phyloP scores from a whole-genome alignment of 2,888 invertebrate species.

The Drosophila planitibia region DNA sequence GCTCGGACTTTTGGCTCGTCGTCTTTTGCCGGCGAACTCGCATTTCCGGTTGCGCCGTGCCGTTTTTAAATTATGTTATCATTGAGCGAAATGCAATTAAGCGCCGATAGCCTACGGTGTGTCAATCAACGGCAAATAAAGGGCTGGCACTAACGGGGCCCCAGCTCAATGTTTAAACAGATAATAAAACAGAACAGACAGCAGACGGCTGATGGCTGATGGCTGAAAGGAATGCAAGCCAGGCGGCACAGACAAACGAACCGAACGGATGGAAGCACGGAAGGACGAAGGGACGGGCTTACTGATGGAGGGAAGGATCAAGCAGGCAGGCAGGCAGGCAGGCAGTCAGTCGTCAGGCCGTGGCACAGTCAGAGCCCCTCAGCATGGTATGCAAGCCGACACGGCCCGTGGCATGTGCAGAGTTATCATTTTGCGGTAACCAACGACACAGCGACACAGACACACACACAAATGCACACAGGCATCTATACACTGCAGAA shows the following conservation, averaged over 20 bases:
- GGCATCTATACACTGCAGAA: neutral
- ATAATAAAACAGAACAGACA: slow-evolving; percentile 55
- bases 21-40: slow-evolving; percentile 29
- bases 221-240: slow-evolving; percentile 2
- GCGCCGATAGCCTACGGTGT: slow-evolving; percentile 80
- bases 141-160: slow-evolving; percentile 34
- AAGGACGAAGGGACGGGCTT: neutral
- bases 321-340: slow-evolving; percentile 6
- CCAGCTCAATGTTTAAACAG: slow-evolving; percentile 66
- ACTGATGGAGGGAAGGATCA: slow-evolving; percentile 3
- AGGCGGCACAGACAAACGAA: neutral
- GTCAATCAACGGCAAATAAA: slow-evolving; percentile 78
- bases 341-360: slow-evolving; percentile 6
- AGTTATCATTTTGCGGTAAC: slow-evolving; percentile 75
- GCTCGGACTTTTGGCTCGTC: neutral
- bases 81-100: slow-evolving; percentile 83
- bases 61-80: slow-evolving; percentile 79
- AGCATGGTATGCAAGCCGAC: slow-evolving; percentile 31
- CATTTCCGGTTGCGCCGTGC: slow-evolving; percentile 53
- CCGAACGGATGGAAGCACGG: slow-evolving; percentile 4
- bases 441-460: slow-evolving; percentile 46
- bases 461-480: neutral
- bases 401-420: slow-evolving; percentile 61
- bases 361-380: neutral
- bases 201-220: slow-evolving; percentile 3